A percentile compares a stretch with the other conserved stretches of the same genome.
Evolutionary conservation across 2,888 invertebrate genomes (phyloP).

Genomic region (Noctua fimbriata): DNA sequence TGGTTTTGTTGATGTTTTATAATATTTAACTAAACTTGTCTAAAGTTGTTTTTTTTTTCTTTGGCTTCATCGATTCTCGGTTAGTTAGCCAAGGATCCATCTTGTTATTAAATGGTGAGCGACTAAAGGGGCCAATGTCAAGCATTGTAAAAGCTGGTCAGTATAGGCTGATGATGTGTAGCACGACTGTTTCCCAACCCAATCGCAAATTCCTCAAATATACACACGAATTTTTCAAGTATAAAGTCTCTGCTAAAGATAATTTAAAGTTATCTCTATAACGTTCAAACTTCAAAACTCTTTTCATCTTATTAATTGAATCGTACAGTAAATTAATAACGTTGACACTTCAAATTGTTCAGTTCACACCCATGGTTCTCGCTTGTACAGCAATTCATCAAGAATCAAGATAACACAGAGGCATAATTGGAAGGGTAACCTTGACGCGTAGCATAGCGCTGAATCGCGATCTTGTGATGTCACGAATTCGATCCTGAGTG

Average conservation of each 20-base stretch:
- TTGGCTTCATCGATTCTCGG: background rate
- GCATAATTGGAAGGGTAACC: constrained; percentile 59
- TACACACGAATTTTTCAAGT: background rate
- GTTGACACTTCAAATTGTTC: constrained; percentile 19
- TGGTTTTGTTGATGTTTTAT: constrained; percentile 17
- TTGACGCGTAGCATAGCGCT: constrained; percentile 49
- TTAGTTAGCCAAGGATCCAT: background rate
- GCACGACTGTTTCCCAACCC: background rate
- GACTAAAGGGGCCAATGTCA: background rate
- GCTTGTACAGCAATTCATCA: constrained; percentile 44
- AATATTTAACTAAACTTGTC: background rate
- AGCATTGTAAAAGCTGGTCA: background rate
- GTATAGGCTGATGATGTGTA: background rate
- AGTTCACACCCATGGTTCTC: constrained; percentile 20
- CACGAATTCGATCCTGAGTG: constrained; percentile 54
- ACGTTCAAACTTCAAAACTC: background rate
- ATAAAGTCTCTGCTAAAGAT: background rate
- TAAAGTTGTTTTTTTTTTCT: background rate
- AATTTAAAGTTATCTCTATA: background rate
- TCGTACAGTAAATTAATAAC: background rate
- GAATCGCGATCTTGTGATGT: constrained; percentile 62
- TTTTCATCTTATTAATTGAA: background rate
- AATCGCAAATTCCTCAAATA: background rate
- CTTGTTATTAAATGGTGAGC: background rate
- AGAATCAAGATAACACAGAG: constrained; percentile 51